phyloP scores from a whole-genome alignment of 2,113 vertebrate genomes.

The Romanogobio albipinnatus region DNA sequence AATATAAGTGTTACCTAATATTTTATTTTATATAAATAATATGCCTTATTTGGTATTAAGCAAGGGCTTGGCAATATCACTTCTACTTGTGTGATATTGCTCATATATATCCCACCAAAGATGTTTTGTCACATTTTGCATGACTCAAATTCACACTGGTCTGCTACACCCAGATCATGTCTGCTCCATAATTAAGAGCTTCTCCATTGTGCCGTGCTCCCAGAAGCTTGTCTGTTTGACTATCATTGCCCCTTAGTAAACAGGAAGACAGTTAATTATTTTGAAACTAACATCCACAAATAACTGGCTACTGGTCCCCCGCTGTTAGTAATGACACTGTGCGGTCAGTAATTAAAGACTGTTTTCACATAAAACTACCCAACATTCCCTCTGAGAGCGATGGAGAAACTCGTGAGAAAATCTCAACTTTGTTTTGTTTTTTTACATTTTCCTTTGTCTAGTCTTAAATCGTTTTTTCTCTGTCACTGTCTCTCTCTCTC shows the following conservation, averaged over 20 bases:
- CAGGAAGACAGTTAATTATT: conserved; percentile 49
- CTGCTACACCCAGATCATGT: conserved; percentile 21
- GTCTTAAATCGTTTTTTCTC: background rate
- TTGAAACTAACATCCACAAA: conserved; percentile 43
- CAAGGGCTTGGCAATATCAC: too few relatives aligned
- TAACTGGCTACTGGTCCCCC: conserved; percentile 12
- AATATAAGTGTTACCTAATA: too few relatives aligned
- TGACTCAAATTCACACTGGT: conserved; percentile 6
- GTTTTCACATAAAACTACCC: conserved; percentile 9
- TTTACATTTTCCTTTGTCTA: conserved; percentile 13
- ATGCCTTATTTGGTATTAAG: too few relatives aligned
- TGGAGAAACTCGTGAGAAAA: conserved; percentile 64
- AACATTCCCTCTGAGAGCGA: conserved; percentile 51
- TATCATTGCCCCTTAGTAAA: conserved; percentile 15
- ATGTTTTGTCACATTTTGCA: background rate
- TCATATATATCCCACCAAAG: background rate
- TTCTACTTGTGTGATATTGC: too few relatives aligned
- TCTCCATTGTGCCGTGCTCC: conserved; percentile 21
- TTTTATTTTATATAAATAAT: too few relatives aligned
- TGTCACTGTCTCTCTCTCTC: conserved; percentile 14
- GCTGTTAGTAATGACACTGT: conserved; percentile 25
- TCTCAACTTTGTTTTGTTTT: background rate
- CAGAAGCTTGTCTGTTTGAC: conserved; percentile 31
- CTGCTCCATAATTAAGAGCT: conserved; percentile 36
- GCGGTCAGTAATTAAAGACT: conserved; percentile 46